These are phyloP conservation scores for Paraescarpia echinospica DNA, from an alignment of 1,140 invertebrate species.

Conservation along the genomic window DNA sequence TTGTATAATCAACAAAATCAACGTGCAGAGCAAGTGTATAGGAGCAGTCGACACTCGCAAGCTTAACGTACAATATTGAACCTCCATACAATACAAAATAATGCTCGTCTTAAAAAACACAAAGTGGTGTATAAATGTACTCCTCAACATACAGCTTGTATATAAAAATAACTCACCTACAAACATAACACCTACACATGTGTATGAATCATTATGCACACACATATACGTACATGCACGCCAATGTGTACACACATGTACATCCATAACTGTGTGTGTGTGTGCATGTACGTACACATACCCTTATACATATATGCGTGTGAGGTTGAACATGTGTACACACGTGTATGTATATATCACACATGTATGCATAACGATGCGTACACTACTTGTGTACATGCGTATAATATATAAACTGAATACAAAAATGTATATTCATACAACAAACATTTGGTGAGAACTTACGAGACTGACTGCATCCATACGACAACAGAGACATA, in stretches of 20 bases:
- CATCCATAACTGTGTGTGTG: too few relatives aligned
- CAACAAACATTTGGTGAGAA: background rate
- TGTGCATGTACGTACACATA: too few relatives aligned
- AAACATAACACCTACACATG: background rate
- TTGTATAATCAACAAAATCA: background rate
- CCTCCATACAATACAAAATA: slow-evolving; percentile 13
- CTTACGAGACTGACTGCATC: background rate
- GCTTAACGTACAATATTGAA: background rate
- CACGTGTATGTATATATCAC: background rate
- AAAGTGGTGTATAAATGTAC: background rate
- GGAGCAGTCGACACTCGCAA: background rate
- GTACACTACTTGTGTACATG: background rate
- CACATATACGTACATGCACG: background rate
- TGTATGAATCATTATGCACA: background rate
- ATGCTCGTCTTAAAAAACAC: slow-evolving; percentile 15
- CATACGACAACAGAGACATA: background rate
- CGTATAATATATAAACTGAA: slow-evolving; percentile 10
- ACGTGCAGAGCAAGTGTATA: background rate
- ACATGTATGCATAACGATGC: background rate
- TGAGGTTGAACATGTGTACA: background rate
- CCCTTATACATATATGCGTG: background rate
- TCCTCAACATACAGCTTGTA: slow-evolving; percentile 4
- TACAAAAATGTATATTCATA: slow-evolving; percentile 6
- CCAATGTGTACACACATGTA: too few relatives aligned
- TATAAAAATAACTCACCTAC: background rate